phyloP scores from a whole-genome alignment of 2,888 invertebrate species.

The Uropetala carovei region DNA sequence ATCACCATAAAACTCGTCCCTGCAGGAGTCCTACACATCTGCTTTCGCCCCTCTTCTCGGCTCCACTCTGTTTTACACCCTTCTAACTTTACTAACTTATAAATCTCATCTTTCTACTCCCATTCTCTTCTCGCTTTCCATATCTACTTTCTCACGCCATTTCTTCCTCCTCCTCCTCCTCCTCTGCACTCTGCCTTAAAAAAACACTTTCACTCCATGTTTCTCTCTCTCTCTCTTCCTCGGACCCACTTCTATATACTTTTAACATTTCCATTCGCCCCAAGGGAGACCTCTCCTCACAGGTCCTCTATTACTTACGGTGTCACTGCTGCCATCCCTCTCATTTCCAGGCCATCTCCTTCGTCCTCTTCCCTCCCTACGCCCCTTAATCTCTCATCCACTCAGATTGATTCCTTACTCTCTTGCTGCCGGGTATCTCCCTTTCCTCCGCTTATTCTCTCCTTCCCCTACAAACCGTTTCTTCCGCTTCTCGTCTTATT shows the following conservation, averaged over 20 bases:
- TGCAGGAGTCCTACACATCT: no score
- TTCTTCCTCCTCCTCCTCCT: not conserved
- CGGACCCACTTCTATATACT: not conserved
- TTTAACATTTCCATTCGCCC: constrained; percentile 15
- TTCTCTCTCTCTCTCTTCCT: no score
- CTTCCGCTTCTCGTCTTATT: not conserved
- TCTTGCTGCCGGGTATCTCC: not conserved
- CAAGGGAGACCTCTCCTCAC: not conserved
- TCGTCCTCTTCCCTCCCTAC: not conserved
- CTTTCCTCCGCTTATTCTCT: not conserved
- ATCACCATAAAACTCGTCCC: not conserved
- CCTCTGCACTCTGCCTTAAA: not conserved
- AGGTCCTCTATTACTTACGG: no score
- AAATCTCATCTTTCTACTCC: not conserved
- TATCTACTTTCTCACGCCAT: not conserved
- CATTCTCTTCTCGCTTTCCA: not conserved
- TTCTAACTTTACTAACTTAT: not conserved
- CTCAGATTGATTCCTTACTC: constrained; percentile 15
- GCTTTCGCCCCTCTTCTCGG: not conserved
- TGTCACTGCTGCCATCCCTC: not conserved
- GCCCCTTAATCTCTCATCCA: not conserved
- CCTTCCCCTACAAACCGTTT: not conserved
- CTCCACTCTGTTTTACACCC: not conserved
- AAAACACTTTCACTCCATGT: not conserved
- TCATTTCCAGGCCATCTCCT: not conserved